Base-by-base conservation (phyloP, 2,888 invertebrate genomes). In the Tetranychus piercei region DNA sequence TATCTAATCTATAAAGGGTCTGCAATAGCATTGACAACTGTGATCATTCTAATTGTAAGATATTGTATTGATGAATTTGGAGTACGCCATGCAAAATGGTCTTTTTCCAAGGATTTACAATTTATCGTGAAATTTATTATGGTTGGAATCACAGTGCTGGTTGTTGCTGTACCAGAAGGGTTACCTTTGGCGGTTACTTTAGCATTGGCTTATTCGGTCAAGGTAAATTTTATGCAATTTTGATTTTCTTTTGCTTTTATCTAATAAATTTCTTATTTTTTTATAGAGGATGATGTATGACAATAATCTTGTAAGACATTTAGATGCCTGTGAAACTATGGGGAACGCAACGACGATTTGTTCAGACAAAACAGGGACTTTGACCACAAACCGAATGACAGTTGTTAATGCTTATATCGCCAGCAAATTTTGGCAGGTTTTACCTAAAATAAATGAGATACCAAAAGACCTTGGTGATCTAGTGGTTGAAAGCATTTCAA, bases 281-380 rank as follows among this genome's bases (percentile, higher is more conserved):
- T 11, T 23, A 9, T 73, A 75, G 75, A 75, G 75, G 74, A 76
- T 76, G 76, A 76, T 76, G 76, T n/a, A 71, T 18, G 76, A 76
- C 64, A 76, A 76, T 66, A 76, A 76, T 72, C 85, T 99, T 83
- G 99, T 99, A 74, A 88, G 99, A 74, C 99, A 99, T 85, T 87
- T 99, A 84, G 99, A 99, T 85, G 99, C 99, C 20, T 99, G 99
- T 85, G 99, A 99, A 85, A 99, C 99, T 0, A 99, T 99, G 99
- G 99, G 99, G 80, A 99, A 99, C 85, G 99, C 99, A 74, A 99
- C 99, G 78, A 92, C 96, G 80, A 99, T 99, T 85, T 99, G 99
- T 84, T 99, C 97, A 22, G 99, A 99, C 85, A 99, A 99, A 86
- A 99, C 99, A 71, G 99, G 99, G 79, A 99, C 99, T 0, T 87